Conservation (phyloP, 1,140 invertebrate genomes). For the Drosophila tani region DNA sequence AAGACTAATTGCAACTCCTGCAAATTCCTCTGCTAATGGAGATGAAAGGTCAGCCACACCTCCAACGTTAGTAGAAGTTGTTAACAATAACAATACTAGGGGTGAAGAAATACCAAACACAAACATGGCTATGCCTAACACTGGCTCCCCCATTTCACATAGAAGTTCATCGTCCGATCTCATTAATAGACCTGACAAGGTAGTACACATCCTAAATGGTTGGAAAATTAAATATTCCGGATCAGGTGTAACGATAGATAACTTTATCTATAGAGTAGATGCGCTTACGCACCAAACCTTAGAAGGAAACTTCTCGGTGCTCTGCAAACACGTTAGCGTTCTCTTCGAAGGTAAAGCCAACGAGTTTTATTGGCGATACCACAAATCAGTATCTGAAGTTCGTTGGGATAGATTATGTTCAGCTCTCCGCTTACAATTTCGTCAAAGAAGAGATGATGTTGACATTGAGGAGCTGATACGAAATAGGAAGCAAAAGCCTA, state of each 20-base stretch:
- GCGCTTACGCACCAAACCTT: background rate
- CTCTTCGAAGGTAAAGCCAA: background rate
- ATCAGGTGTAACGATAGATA: background rate
- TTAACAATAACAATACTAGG: background rate
- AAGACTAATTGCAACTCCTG: background rate
- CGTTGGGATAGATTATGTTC: no score
- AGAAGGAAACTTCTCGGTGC: background rate
- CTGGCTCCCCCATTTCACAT: background rate
- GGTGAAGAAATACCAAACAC: no score
- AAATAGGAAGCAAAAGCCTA: no score
- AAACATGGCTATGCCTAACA: background rate
- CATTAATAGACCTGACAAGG: no score
- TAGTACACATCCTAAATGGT: no score
- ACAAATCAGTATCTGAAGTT: background rate
- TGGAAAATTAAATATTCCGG: no score
- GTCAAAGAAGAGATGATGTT: no score
- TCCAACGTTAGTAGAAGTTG: background rate
- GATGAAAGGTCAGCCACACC: background rate
- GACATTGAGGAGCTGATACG: no score
- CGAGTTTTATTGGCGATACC: background rate
- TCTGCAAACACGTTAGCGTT: background rate
- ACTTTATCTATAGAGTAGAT: background rate
- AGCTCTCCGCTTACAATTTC: no score
- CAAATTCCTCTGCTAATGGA: background rate
- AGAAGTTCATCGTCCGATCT: no score